Base-by-base conservation (phyloP, 2,888 invertebrate genomes). In the Watsonalla binaria region DNA sequence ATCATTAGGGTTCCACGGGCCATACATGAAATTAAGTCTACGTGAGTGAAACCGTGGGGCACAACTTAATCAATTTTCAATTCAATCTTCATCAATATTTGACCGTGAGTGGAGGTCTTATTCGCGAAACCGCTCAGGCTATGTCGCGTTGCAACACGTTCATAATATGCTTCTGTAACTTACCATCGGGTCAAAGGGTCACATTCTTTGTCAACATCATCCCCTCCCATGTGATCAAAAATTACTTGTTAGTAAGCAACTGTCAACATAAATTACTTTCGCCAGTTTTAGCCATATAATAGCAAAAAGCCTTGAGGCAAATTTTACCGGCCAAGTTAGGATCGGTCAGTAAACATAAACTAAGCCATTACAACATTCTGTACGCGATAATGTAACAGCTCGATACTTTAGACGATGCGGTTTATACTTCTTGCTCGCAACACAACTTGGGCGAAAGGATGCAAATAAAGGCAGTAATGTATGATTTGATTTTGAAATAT, bases 341-440 rank as follows among this genome's bases (percentile, higher is more conserved):
- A 73, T 68, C 80, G 77, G 80, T 76, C 79, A 70, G 70, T 77
- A 74, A 77, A 74, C 76, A 78, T 78, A 80, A 80, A 76, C 78
- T 70, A 61, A 63, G 60, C 76, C 66, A 61, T 61, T 63, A 75
- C 62, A 68, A 66, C 57, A 64, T 61, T 60, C 54, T 55, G 53
- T 24, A 24, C 46, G 50, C 53, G 57, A 49, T 56, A 60, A 52
- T 51, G n/a, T 61, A 52, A 56, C 54, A 62, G 52, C 56, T 53
- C 62, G 63, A 53, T 60, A 55, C 52, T 59, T 59, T 59, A 49
- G 54, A 50, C 53, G 54, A 51, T 9, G 54, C 70, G 60, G 45
- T 55, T 58, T 84, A 72, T 84, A 84, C 72, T 79, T 71, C 85
- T 67, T 51, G 71, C 58, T 76, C 46, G 47, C 52, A 57, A 51